Percentiles rank a stretch among this genome's conserved stretches.
phyloP scores from a whole-genome alignment of 2,797 vertebrate species.

The Poecilia gillii region DNA sequence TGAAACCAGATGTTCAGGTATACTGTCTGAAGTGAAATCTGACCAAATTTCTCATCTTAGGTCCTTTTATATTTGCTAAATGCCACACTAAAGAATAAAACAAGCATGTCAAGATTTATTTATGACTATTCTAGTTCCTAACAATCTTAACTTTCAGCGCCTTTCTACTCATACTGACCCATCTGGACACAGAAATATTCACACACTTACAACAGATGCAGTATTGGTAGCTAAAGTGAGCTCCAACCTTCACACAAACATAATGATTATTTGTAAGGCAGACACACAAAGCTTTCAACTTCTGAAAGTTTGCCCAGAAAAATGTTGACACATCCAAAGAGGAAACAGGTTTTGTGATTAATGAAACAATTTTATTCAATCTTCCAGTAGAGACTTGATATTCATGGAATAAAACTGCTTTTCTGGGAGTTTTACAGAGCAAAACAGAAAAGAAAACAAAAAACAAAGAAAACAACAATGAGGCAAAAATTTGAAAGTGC shows the following conservation, averaged over 20 bases:
- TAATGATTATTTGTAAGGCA: neutral
- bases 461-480: constrained; percentile 63
- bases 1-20: neutral
- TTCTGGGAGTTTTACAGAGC: constrained; percentile 86
- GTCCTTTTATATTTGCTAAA: neutral
- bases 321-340: constrained; percentile 22
- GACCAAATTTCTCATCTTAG: neutral
- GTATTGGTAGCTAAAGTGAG: neutral
- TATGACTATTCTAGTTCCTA: neutral
- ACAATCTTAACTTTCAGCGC: neutral
- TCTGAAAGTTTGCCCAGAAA: neutral
- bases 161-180: neutral
- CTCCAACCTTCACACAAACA: neutral
- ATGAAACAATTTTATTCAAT: constrained; percentile 95
- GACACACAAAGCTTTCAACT: neutral
- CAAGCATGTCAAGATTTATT: neutral
- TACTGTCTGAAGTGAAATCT: neutral
- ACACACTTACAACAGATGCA: neutral
- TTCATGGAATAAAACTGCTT: constrained; percentile 96
- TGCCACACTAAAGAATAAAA: neutral
- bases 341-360: constrained; percentile 60
- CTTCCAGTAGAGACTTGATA: constrained; percentile 94
- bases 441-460: constrained; percentile 71
- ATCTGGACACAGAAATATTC: neutral
- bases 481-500: constrained; percentile 83